phyloP scores from a whole-genome alignment of 2,888 invertebrate species.

The Morpho achilles region DNA sequence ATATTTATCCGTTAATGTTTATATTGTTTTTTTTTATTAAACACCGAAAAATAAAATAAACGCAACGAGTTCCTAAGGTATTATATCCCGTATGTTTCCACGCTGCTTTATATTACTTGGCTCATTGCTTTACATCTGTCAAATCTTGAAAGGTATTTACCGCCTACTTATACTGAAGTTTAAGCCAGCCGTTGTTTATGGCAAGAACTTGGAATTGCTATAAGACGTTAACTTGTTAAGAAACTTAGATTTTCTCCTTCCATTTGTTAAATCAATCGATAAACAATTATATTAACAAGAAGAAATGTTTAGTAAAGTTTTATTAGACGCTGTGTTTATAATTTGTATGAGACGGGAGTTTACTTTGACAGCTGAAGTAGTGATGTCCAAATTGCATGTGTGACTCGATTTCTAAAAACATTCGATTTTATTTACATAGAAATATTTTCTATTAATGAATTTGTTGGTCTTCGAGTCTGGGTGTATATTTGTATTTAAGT shows the following conservation, averaged over 20 bases:
- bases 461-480: too few species aligned
- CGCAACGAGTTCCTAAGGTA: neutral
- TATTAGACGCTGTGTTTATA: too few species aligned
- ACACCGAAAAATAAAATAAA: neutral
- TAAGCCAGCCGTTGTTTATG: constrained; percentile 23
- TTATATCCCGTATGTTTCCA: constrained; percentile 29
- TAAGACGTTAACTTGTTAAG: constrained; percentile 4
- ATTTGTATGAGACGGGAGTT: too few species aligned
- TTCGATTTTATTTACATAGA: too few species aligned
- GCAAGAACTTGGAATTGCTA: constrained; percentile 10
- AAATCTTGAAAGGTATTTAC: constrained; percentile 52
- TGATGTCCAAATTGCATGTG: too few species aligned
- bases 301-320: too few species aligned
- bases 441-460: too few species aligned
- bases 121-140: constrained; percentile 53
- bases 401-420: too few species aligned
- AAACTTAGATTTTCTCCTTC: constrained; percentile 3
- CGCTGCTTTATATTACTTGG: constrained; percentile 43
- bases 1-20: too few species aligned
- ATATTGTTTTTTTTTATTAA: too few species aligned
- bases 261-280: neutral
- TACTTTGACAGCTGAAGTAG: too few species aligned
- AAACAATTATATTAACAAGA: neutral
- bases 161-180: constrained; percentile 40
- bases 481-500: too few species aligned